Conservation (phyloP, 2,113 vertebrate genomes). For the Okapia johnstoni region DNA sequence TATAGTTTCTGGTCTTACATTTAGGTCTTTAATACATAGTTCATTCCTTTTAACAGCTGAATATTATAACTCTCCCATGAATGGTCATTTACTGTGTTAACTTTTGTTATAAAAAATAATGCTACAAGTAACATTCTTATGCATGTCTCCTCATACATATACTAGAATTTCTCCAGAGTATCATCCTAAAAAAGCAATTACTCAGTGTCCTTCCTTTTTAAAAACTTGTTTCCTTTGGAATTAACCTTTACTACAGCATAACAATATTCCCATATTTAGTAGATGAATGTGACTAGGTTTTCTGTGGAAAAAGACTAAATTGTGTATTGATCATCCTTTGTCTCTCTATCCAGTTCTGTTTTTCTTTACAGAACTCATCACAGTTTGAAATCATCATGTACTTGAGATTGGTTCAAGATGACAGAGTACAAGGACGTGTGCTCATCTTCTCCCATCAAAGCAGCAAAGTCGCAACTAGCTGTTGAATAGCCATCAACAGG, state of each 20-base stretch:
- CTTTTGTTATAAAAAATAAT: neutral
- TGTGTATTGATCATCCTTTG: neutral
- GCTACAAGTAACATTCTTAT: neutral
- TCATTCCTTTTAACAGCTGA: neutral
- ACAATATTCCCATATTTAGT: neutral
- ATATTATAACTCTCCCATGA: neutral
- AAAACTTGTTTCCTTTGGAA: neutral
- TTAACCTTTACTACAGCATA: neutral
- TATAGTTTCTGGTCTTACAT: neutral
- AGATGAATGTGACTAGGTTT: neutral
- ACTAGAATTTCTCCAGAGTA: neutral
- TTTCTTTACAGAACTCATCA: neutral
- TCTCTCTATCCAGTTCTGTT: neutral
- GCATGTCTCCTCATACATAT: neutral
- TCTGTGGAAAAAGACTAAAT: neutral
- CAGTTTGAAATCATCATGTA: neutral
- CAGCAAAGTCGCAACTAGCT: neutral
- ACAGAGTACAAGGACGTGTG: neutral
- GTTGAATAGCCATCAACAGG: neutral
- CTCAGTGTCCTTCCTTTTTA: neutral
- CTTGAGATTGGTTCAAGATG: neutral
- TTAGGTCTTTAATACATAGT: neutral
- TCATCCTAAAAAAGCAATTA: neutral
- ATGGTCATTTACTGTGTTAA: neutral
- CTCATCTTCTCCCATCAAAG: neutral